Base-by-base conservation (phyloP, 2,797 vertebrate genomes). In the Liparis tanakae region DNA sequence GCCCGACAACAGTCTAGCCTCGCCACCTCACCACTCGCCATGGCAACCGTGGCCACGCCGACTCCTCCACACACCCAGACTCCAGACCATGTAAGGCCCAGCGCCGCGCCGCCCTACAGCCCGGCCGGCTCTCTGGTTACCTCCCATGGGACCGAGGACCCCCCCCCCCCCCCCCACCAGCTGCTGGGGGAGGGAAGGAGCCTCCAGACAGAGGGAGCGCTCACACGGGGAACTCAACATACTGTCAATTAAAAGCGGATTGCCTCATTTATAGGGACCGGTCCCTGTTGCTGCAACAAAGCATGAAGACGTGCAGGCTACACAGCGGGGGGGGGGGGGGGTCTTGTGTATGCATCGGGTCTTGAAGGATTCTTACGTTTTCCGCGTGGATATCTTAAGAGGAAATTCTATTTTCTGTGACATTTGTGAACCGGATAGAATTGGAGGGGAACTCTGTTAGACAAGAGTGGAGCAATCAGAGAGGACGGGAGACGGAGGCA, bases 151-250 rank as follows among this genome's bases (percentile, higher is more conserved):
- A 89, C 53, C 4, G 66, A 60, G 75, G 74, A 86, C n/a, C n/a
- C n/a, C n/a, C n/a, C n/a, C n/a, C 87, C 80, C 83, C 81, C 76
- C 64, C 79, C 78, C 60, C 74, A 84, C 75, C 92, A 90, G 90
- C 89, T 92, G 91, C 79, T 85, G 70, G 18, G 72, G 85, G 70
- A 88, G 59, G 57, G 57, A 80, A 59, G 76, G 78, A 83, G 67
- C 54, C 76, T 78, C 72, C 72, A 73, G 22, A 63, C 46, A 63
- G 14, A 64, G 10, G 10, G n/a, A n/a, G n/a, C 18, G 6, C 17
- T 57, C n/a, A 74, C 10, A 53, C 57, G 39, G 8, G 17, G 55
- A 12, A 50, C 50, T 69, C 48, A 53, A 74, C 72, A 74, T 68
- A 77, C 64, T 15, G 59, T 20, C 30, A 67, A 79, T 48, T 25